phyloP scores from a whole-genome alignment of 2,113 vertebrate species.

The Miniopterus natalensis region DNA sequence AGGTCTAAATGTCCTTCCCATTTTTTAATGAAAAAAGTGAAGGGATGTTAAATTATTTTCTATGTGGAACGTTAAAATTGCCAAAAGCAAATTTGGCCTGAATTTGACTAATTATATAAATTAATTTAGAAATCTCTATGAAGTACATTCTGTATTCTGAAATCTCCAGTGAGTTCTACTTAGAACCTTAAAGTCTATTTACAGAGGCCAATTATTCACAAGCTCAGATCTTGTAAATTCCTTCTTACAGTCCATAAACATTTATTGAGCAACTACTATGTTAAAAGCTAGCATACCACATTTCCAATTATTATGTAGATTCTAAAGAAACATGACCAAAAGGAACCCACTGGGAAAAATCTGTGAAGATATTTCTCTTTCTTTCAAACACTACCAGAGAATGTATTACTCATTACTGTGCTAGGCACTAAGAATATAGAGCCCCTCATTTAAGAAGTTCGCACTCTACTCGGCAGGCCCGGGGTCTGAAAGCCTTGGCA shows the following conservation, averaged over 20 bases:
- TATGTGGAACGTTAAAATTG: neutral
- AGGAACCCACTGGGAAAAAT: neutral
- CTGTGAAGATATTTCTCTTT: neutral
- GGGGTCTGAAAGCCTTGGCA: neutral
- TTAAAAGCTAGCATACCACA: neutral
- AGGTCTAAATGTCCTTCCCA: neutral
- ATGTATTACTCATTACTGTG: neutral
- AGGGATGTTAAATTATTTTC: constrained; percentile 32
- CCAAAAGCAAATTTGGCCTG: neutral
- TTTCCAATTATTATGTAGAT: neutral
- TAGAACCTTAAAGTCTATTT: constrained; percentile 10
- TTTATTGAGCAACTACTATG: neutral
- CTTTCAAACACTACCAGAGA: neutral
- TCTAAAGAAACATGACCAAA: constrained; percentile 12
- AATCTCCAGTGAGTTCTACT: neutral
- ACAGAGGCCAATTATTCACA: constrained; percentile 9
- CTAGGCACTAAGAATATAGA: neutral
- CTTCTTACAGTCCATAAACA: constrained; percentile 10
- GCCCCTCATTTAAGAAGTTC: neutral
- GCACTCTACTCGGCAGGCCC: neutral
- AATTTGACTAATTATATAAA: constrained; percentile 31
- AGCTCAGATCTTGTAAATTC: neutral
- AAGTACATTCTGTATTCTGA: neutral
- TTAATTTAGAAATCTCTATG: neutral
- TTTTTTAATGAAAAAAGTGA: neutral